Evolutionary conservation across 2,888 invertebrate genomes (phyloP), one percentile per base, ranked within the genome.

Genomic region (Hyposoter dolosus): DNA sequence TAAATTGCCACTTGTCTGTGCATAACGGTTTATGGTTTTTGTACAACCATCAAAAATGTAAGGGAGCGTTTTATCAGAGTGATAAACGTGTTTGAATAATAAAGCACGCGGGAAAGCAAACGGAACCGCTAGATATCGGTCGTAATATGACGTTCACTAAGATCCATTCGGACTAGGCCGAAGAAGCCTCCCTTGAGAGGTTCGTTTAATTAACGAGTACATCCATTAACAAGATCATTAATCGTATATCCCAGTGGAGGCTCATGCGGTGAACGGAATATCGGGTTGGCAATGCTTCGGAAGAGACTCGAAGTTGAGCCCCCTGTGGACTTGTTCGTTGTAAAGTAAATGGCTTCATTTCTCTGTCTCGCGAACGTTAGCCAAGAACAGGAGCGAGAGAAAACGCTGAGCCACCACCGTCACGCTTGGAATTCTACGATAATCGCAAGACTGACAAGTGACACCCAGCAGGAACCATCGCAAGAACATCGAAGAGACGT

Each of bases 161-260:
- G 53, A 66, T 69, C 66, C 74, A 40, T 80, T 72, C 23, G 68
- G 23, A 50, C 77, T 60, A 35, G 60, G 15, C 7, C n/a, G 65
- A 43, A 19, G 68, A 32, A 75, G 35, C n/a, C 83, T 85, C 88
- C 76, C 87, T 78, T 87, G 83, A 79, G 83, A 81, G 78, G 72
- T 87, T 85, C 83, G 78, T 89, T 88, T 90, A 90, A 91, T 90
- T 91, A 91, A 91, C 90, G 89, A 90, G 89, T 88, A 82, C 83
- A 83, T 86, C 89, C 89, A 90, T 91, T 89, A 90, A 91, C 89
- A 87, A 89, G 89, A 87, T 89, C 88, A 90, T 90, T 90, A 89
- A 91, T 90, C 89, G 88, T 84, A 71, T 71, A 74, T 71, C 88
- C 86, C 79, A 76, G 68, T 82, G 83, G 86, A 84, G 72, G 80